These are phyloP conservation scores for Cephalopterus ornatus DNA, from an alignment of 2,113 vertebrate species.

Conservation along the genomic window DNA sequence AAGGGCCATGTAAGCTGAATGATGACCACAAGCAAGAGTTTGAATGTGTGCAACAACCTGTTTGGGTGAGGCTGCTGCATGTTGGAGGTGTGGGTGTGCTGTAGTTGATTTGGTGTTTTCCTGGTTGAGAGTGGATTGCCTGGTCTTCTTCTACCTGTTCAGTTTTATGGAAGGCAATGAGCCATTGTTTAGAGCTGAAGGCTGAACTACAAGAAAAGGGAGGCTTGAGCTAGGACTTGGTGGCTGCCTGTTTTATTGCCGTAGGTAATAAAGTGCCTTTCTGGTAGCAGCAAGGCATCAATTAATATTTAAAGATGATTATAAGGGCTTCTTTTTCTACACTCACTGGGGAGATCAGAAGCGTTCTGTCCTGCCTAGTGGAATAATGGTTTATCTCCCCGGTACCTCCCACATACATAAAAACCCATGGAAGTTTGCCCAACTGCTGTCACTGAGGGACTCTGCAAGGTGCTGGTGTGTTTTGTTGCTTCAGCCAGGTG, in stretches of 20 bases:
- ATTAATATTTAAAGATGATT: background rate
- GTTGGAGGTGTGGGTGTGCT: background rate
- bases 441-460: background rate
- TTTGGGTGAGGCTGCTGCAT: background rate
- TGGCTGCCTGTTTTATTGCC: background rate
- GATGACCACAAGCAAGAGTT: background rate
- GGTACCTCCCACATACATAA: background rate
- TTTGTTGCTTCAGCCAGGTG: background rate
- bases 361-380: background rate
- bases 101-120: background rate
- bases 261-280: background rate
- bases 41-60: background rate
- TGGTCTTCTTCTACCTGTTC: background rate
- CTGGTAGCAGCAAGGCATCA: background rate
- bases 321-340: background rate
- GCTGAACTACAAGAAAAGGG: background rate
- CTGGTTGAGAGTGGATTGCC: background rate
- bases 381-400: background rate
- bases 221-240: background rate
- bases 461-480: fast-evolving
- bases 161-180: background rate
- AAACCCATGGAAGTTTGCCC: background rate
- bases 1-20: background rate
- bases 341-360: background rate
- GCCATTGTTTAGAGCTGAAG: background rate